phyloP scores from a whole-genome alignment of 2,888 invertebrate species.

The Plagodis dolabraria region DNA sequence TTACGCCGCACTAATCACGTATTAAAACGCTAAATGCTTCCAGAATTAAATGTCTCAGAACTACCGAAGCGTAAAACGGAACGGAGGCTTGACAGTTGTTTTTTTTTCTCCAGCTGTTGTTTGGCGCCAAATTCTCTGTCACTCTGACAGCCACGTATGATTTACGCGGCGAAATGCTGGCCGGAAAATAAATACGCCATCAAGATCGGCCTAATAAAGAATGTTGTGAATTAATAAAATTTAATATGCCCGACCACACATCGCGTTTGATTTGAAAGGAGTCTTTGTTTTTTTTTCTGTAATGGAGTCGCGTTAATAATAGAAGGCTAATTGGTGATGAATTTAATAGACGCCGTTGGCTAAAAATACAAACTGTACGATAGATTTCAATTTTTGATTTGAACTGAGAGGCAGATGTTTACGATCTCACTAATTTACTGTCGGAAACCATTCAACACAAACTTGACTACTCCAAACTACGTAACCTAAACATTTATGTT shows the following conservation, averaged over 20 bases:
- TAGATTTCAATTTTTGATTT: slow-evolving; percentile 16
- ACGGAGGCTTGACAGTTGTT: slow-evolving; percentile 44
- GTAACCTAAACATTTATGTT: no score
- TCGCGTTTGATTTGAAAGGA: slow-evolving; percentile 45
- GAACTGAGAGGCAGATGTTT: slow-evolving; percentile 11
- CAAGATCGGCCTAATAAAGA: slow-evolving; percentile 55
- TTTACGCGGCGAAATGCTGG: slow-evolving; percentile 58
- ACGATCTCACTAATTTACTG: slow-evolving; percentile 3
- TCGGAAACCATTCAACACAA: neutral
- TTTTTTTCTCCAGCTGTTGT: slow-evolving; percentile 35
- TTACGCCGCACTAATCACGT: slow-evolving; percentile 59
- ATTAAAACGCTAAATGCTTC: slow-evolving; percentile 54
- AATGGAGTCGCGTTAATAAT: slow-evolving; percentile 36
- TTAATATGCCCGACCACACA: slow-evolving; percentile 68
- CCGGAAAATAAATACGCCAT: slow-evolving; percentile 60
- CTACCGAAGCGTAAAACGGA: slow-evolving; percentile 48
- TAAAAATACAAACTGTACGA: slow-evolving; percentile 31
- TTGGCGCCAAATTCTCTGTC: slow-evolving; percentile 73
- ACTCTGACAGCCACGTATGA: slow-evolving; percentile 62
- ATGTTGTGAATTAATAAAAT: slow-evolving; percentile 64
- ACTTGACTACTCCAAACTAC: no score
- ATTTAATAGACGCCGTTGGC: slow-evolving; percentile 35
- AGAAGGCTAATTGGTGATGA: slow-evolving; percentile 44
- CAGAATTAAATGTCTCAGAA: slow-evolving; percentile 46
- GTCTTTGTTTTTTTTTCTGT: slow-evolving; percentile 35